A percentile compares a stretch with the other conserved stretches of the same genome.
phyloP scores from a whole-genome alignment of 2,113 vertebrate genomes.

The Myiopsitta monachus region DNA sequence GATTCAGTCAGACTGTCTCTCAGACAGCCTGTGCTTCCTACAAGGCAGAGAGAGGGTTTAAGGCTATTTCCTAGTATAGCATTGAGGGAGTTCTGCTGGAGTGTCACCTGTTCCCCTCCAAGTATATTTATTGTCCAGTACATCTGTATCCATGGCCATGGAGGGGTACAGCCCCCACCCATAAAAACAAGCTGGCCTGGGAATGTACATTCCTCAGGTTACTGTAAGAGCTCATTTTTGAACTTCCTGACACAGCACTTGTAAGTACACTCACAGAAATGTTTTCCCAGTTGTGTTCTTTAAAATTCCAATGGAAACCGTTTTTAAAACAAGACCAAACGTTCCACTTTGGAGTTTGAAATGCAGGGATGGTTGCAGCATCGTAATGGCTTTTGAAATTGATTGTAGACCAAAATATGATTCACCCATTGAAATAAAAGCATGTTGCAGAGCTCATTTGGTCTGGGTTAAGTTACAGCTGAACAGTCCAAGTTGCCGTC shows the following conservation, averaged over 20 bases:
- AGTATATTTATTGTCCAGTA: background rate
- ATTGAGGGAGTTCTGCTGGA: background rate
- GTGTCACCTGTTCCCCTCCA: conserved; percentile 17
- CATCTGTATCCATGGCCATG: background rate
- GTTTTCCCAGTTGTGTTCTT: conserved; percentile 39
- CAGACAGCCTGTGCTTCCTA: background rate
- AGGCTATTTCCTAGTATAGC: background rate
- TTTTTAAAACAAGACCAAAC: conserved; percentile 6
- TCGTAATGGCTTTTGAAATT: background rate
- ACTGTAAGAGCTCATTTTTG: background rate
- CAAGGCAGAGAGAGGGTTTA: background rate
- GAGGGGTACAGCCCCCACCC: background rate
- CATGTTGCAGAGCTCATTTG: background rate
- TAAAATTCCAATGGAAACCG: conserved; percentile 30
- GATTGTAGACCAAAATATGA: conserved; percentile 12
- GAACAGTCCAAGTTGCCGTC: background rate
- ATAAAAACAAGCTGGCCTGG: background rate
- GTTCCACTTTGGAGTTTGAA: background rate
- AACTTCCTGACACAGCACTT: conserved; percentile 39
- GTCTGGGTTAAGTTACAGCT: background rate
- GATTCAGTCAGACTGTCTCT: background rate
- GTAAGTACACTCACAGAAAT: background rate
- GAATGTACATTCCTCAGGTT: background rate
- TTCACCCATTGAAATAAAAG: conserved; percentile 22
- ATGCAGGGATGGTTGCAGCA: conserved; percentile 10